Evolutionary conservation across 2,888 invertebrate species (phyloP).

Genomic region (Polia nebulosa): DNA sequence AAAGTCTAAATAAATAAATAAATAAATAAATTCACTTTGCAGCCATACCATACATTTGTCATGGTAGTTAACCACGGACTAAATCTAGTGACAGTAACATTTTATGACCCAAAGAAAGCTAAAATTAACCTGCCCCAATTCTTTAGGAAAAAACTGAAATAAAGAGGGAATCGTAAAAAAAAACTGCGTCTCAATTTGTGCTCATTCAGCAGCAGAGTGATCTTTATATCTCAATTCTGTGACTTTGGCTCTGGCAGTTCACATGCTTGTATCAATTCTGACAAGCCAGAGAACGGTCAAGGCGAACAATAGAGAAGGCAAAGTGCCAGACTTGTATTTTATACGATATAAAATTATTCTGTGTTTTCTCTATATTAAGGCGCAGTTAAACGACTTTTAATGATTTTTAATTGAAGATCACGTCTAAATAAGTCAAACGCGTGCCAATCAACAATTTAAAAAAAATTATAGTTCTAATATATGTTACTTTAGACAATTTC

Average conservation of each 20-base stretch:
- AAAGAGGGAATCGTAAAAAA: constrained; percentile 3
- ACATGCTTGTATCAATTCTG: constrained; percentile 46
- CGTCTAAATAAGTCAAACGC: no score
- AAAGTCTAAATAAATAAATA: no score
- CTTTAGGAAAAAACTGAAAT: constrained; percentile 2
- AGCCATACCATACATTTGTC: no score
- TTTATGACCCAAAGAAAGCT: not conserved
- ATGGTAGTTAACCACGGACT: not conserved
- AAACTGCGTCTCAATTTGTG: constrained; percentile 29
- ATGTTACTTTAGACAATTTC: no score
- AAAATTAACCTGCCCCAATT: constrained; percentile 17
- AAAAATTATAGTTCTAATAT: no score
- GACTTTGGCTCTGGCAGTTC: constrained; percentile 20
- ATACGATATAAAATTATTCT: constrained; percentile 4
- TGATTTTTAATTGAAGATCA: no score
- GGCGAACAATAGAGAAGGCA: constrained; percentile 42
- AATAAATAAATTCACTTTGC: no score
- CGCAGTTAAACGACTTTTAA: no score
- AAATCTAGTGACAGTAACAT: not conserved
- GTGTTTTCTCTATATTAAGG: not conserved
- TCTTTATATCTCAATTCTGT: constrained; percentile 11
- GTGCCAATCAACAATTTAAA: no score
- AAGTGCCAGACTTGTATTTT: constrained; percentile 43
- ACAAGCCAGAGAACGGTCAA: constrained; percentile 44
- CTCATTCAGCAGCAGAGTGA: constrained; percentile 27